Conservation (phyloP, 2,113 vertebrate genomes). For the Egretta garzetta region DNA sequence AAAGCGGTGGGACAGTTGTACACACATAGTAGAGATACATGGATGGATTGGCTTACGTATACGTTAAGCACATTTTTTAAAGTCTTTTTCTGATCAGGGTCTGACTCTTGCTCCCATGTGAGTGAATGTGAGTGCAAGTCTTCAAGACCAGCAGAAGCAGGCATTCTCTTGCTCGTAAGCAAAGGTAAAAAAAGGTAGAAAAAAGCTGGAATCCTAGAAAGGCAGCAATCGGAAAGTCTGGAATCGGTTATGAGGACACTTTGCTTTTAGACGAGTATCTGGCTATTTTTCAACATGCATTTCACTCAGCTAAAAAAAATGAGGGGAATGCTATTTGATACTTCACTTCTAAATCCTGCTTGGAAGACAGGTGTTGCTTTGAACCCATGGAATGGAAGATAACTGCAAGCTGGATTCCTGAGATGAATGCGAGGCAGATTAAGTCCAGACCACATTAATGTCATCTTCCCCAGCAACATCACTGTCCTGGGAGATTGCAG, state of each 20-base stretch:
- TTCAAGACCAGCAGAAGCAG: background rate
- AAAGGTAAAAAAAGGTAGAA: background rate
- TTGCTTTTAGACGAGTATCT: background rate
- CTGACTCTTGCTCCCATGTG: background rate
- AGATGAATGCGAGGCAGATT: constrained; percentile 45
- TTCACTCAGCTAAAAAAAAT: background rate
- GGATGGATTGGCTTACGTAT: background rate
- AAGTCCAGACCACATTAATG: constrained; percentile 49
- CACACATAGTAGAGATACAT: accelerated
- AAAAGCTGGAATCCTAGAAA: background rate
- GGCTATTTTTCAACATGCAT: constrained; percentile 28
- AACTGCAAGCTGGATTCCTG: constrained; percentile 22
- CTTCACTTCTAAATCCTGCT: constrained; percentile 33
- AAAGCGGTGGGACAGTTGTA: accelerated
- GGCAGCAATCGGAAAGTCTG: background rate
- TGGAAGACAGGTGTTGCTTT: constrained; percentile 60
- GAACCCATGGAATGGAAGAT: constrained; percentile 32
- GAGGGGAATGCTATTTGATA: constrained; percentile 44
- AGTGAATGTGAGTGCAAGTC: background rate
- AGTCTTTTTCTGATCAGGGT: background rate
- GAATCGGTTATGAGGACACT: constrained; percentile 33
- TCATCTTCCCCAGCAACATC: constrained; percentile 31
- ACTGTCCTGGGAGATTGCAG: background rate
- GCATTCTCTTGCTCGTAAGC: background rate
- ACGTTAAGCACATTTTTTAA: background rate